phyloP scores from a whole-genome alignment of 2,888 invertebrate species.

The Coremacera marginata region DNA sequence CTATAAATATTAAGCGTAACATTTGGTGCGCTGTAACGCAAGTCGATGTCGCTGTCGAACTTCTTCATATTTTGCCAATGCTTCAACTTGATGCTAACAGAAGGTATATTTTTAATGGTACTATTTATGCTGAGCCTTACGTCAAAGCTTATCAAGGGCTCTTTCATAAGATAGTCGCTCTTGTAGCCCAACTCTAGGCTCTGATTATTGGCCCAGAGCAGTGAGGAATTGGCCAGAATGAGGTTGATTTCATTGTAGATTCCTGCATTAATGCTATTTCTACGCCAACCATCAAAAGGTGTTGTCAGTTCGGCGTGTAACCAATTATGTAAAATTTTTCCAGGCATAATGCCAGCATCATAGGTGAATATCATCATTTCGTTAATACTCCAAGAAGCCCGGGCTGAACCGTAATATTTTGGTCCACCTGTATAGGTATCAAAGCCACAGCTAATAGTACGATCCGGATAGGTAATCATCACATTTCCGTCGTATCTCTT shows the following conservation, averaged over 20 bases:
- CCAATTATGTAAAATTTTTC: conserved; percentile 62
- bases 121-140: conserved; percentile 72
- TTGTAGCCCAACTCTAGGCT: conserved; percentile 72
- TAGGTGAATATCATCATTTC: conserved; percentile 71
- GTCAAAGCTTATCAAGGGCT: conserved; percentile 69
- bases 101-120: conserved; percentile 73
- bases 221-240: conserved; percentile 71
- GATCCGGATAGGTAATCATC: conserved; percentile 81
- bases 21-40: conserved; percentile 69
- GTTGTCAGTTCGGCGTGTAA: conserved; percentile 71
- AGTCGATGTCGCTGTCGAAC: conserved; percentile 71
- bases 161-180: conserved; percentile 70
- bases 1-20: conserved; percentile 72
- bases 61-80: conserved; percentile 72
- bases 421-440: conserved; percentile 70
- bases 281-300: conserved; percentile 73
- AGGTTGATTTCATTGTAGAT: conserved; percentile 71
- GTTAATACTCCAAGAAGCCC: conserved; percentile 79
- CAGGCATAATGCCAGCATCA: conserved; percentile 61
- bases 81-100: conserved; percentile 72
- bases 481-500: conserved; percentile 76
- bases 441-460: conserved; percentile 78
- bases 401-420: conserved; percentile 69
- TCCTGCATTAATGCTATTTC: conserved; percentile 71
- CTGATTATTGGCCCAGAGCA: conserved; percentile 75